These are phyloP conservation scores for Nyctereutes procyonoides DNA, from an alignment of 2,113 vertebrate species.

Conservation along the genomic window DNA sequence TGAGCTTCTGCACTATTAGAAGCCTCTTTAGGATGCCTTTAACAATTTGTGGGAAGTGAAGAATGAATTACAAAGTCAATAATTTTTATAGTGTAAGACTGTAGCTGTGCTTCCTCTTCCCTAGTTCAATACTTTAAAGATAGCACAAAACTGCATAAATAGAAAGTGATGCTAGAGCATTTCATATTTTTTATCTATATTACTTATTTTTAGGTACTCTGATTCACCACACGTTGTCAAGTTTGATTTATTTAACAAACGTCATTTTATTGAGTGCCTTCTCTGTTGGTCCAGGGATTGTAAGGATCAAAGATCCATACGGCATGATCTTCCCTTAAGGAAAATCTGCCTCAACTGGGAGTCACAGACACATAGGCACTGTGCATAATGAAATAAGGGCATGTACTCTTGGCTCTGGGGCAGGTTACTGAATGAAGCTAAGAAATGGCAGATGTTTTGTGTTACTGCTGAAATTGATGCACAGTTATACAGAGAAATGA, in stretches of 20 bases:
- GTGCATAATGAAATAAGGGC: neutral
- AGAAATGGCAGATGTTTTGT: neutral
- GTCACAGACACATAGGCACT: neutral
- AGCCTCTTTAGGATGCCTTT: neutral
- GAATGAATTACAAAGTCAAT: neutral
- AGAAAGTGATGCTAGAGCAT: neutral
- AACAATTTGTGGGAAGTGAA: neutral
- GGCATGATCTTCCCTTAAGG: neutral
- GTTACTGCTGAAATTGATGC: neutral
- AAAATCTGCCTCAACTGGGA: neutral
- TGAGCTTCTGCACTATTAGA: neutral
- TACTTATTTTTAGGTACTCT: neutral
- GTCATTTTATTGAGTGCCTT: neutral
- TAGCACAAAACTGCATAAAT: neutral
- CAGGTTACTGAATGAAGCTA: neutral
- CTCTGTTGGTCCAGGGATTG: neutral
- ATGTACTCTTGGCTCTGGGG: neutral
- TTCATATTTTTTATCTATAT: neutral
- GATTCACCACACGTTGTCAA: neutral
- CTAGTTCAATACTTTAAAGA: neutral
- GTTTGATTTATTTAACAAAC: neutral
- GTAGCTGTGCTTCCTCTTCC: neutral
- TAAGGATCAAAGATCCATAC: neutral
- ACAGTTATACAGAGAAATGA: neutral
- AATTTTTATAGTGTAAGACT: neutral